These are phyloP conservation scores for Rhopalosiphum maidis DNA, from an alignment of 1,140 invertebrate genomes.

Conservation along the genomic window DNA sequence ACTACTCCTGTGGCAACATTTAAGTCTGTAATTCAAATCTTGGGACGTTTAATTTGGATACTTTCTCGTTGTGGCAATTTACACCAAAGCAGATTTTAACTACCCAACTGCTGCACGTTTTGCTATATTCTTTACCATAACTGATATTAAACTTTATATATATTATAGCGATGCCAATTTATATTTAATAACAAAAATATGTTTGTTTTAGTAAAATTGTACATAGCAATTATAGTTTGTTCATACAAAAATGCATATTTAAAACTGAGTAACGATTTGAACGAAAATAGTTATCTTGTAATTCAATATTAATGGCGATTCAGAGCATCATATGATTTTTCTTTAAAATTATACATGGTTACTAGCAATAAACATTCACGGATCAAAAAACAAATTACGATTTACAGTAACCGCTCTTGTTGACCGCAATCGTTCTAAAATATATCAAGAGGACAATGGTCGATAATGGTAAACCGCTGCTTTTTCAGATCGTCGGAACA, in stretches of 20 bases:
- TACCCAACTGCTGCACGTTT: not conserved
- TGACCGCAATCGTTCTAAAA: not conserved
- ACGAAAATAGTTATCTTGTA: too few relatives aligned
- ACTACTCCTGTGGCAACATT: not conserved
- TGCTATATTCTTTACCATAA: not conserved
- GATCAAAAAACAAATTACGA: not conserved
- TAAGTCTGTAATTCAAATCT: slow-evolving; percentile 37
- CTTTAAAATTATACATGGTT: not conserved
- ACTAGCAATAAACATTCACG: not conserved
- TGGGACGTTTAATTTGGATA: slow-evolving; percentile 28
- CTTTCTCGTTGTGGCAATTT: slow-evolving; percentile 15
- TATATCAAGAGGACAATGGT: not conserved
- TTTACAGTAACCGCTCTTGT: not conserved
- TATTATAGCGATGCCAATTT: not conserved
- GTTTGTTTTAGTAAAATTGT: not conserved
- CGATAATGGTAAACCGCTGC: not conserved
- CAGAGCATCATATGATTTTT: not conserved
- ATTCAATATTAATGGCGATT: not conserved
- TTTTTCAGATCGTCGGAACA: not conserved
- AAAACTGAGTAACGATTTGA: too few relatives aligned
- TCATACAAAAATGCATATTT: not conserved
- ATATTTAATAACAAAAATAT: not conserved
- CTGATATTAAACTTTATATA: not conserved
- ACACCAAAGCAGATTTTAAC: slow-evolving; percentile 42
- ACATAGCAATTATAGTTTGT: not conserved